Conservation (phyloP, 2,888 invertebrate genomes). For the Xylocampa areola region DNA sequence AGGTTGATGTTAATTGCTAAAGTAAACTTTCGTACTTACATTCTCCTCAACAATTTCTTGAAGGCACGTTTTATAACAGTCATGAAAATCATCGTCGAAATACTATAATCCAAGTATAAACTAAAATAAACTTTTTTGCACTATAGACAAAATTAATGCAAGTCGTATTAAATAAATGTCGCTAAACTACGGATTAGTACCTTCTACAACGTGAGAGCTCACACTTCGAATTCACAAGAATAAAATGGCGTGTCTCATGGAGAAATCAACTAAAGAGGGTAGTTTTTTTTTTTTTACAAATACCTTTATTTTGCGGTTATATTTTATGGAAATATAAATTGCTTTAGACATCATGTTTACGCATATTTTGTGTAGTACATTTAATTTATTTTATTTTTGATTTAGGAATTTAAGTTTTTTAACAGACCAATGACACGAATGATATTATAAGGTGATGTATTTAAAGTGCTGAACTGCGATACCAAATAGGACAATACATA, state of each 20-base stretch:
- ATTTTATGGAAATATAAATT: not conserved
- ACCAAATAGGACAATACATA: too few species aligned
- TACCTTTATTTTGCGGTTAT: constrained; percentile 1
- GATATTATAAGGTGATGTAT: too few species aligned
- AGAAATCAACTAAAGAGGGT: constrained; percentile 13
- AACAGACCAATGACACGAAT: too few species aligned
- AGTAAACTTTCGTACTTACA: too few species aligned
- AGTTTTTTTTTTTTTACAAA: not conserved
- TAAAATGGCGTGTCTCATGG: not conserved
- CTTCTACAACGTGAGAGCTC: constrained; percentile 5
- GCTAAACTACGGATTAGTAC: not conserved
- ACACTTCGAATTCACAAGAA: constrained; percentile 9
- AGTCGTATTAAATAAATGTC: constrained; percentile 15
- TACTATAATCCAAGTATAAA: constrained; percentile 8
- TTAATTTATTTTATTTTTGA: too few species aligned
- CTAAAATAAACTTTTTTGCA: not conserved
- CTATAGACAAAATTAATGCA: constrained; percentile 6
- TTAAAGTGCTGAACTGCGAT: too few species aligned
- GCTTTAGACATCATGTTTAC: not conserved
- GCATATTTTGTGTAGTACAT: too few species aligned
- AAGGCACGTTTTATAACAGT: constrained; percentile 67
- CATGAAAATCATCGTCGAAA: constrained; percentile 30
- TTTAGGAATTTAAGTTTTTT: too few species aligned
- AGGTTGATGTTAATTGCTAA: too few species aligned
- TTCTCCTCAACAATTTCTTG: constrained; percentile 71